A percentile compares a stretch with the other conserved stretches of the same genome.
Evolutionary conservation across 2,888 invertebrate genomes (phyloP).

Genomic region (Pammene fasciana): DNA sequence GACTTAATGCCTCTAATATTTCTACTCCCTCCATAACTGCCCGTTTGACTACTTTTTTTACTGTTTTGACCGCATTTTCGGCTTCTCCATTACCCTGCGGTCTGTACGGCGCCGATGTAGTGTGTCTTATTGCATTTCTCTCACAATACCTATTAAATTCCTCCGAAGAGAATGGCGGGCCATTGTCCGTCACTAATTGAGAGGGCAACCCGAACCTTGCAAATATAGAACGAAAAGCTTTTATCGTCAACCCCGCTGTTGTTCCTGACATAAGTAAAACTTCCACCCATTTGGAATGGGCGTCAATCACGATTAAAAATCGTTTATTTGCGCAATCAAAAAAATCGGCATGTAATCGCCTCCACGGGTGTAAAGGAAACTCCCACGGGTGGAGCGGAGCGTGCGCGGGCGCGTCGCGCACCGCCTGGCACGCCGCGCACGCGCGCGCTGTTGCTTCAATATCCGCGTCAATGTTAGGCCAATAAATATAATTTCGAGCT

Average conservation of each 20-base stretch:
- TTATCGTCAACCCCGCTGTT: conserved; percentile 22
- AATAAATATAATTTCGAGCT: not conserved
- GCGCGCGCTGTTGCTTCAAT: not conserved
- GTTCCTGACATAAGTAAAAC: conserved; percentile 32
- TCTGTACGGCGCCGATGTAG: conserved; percentile 39
- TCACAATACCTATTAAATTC: conserved; percentile 42
- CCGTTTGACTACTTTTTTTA: conserved; percentile 43
- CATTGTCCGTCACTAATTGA: conserved; percentile 44
- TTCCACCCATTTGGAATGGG: conserved; percentile 38
- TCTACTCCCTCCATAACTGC: conserved; percentile 39
- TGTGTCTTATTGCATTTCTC: conserved; percentile 42
- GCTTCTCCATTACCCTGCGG: conserved; percentile 45
- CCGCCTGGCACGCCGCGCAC: conserved; percentile 36
- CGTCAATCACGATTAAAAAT: conserved; percentile 25
- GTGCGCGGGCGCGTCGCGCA: conserved; percentile 36
- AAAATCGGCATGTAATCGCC: conserved; percentile 44
- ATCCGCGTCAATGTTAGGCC: not conserved
- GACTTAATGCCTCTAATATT: conserved; percentile 31
- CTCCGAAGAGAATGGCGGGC: conserved; percentile 43
- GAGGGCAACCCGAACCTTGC: conserved; percentile 44
- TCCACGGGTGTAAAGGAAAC: conserved; percentile 40
- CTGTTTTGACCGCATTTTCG: conserved; percentile 43
- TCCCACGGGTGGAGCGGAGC: conserved; percentile 36
- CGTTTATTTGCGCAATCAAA: conserved; percentile 24
- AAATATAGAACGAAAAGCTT: conserved; percentile 40